Base-by-base conservation (phyloP, 1,140 invertebrate genomes). In the Brachystomella parvula region DNA sequence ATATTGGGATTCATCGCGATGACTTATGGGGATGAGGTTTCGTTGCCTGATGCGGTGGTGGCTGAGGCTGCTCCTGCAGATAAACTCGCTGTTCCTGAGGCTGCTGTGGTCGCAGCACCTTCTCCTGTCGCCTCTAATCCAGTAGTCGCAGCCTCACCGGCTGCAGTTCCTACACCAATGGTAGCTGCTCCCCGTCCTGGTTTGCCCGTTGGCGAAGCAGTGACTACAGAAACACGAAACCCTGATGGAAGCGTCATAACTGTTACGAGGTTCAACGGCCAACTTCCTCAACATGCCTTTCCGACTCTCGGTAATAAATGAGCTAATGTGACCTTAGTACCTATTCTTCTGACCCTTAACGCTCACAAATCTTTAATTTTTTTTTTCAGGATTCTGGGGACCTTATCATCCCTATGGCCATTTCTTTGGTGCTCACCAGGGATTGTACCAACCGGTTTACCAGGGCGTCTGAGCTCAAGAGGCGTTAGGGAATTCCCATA, bases 211-310 rank as follows among this genome's bases (percentile, higher is more conserved):
- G 58, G 30, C 15, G 9, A 35, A 30, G 67, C 62, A 9, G 44
- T 32, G 15, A 60, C 60, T 2, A 64, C 62, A 2, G 57, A 64
- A 21, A 49, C 49, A 17, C 60, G 63, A 61, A 65, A 53, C 21
- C 62, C 67, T 19, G 67, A 68, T 30, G 67, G 67, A 17, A 58
- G 47, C 29, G 56, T 32, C 6, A 59, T 68, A 21, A 68, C 67
- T 17, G 32, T 65, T 15, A 68, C 67, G 3, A 6, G 57, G 3
- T 68, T 64, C 35, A 64, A 65, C n/a, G 67, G 67, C 1, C 67
- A 62, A 21, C 2, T 68, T 6, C 67, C 67, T 24, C 47, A 1
- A 1, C 2, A 9, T 26, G 61, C 47, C 3, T 60, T 60, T 6
- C 58, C 6, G 12, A n/a, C n/a, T n/a, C n/a, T n/a, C n/a, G n/a